Base-by-base conservation (phyloP, 2,113 vertebrate genomes). In the Semnopithecus entellus region DNA sequence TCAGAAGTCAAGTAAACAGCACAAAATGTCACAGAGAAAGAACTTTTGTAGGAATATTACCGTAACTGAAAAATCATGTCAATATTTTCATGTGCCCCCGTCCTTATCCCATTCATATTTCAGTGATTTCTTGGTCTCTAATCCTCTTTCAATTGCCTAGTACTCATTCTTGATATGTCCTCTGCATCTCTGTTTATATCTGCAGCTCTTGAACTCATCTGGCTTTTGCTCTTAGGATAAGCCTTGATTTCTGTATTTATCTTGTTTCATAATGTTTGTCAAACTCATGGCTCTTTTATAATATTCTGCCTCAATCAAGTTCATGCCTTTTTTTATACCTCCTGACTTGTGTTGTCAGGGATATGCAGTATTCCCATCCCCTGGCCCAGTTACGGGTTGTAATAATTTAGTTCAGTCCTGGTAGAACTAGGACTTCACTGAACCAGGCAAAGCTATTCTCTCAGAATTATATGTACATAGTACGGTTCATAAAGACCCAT, bases 201-300 rank as follows among this genome's bases (percentile, higher is more conserved):
- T 72, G 3, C 5, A 30, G 22, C 22, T 80, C 50, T 70, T 57
- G 16, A 86, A 64, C 50, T 80, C 38, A 80, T 61, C 40, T 80
- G 40, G 17, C 32, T 84, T 90, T 88, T 94, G 48, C 59, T 94
- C n/a, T 88, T 75, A 83, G 52, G 75, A 64, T 80, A 84, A 96
- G 4, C 16, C n/a, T 61, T 8, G 16, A 73, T 92, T 86, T 81
- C 73, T 90, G 0, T 57, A 35, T 72, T 85, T 14, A 59, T 86
- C n/a, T 87, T 83, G 81, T 81, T 43, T 30, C n/a, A 8, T 30
- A 68, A 35, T 8, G 70, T 91, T 6, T 72, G 20, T 90, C 48
- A 70, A 35, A 68, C 38, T 35, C 22, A 32, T 48, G 80, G 6
- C 13, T 89, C 40, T 75, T 78, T 35, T 32, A 6, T 23, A 59